Conservation (phyloP, 1,140 invertebrate species). For the Tetramorium simillimum region DNA sequence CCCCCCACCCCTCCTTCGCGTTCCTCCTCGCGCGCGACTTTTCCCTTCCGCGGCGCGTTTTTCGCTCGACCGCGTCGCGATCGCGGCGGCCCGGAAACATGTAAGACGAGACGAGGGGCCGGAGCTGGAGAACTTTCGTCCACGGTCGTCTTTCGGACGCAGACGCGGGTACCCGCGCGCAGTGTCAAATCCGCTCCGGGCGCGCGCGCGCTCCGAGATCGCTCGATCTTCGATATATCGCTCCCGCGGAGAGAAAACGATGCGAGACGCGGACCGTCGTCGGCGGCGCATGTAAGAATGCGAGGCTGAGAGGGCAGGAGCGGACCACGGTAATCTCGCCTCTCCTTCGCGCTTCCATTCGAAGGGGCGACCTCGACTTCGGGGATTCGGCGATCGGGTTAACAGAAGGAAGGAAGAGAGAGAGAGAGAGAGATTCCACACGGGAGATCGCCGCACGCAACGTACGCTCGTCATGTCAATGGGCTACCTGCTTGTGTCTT, state of each 20-base stretch:
- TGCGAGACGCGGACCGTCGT: slow-evolving; percentile 61
- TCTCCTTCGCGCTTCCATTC: slow-evolving; percentile 29
- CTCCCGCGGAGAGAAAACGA: slow-evolving; percentile 3
- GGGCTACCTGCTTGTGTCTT: slow-evolving; percentile 72
- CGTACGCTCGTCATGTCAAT: slow-evolving; percentile 59
- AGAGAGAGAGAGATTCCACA: slow-evolving; percentile 12
- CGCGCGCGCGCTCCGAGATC: slow-evolving; percentile 32
- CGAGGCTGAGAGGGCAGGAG: slow-evolving; percentile 51
- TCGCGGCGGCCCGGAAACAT: slow-evolving; percentile 55
- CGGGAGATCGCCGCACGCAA: slow-evolving; percentile 44
- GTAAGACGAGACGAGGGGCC: slow-evolving; percentile 54
- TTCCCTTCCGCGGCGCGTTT: not conserved
- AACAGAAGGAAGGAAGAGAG: slow-evolving; percentile 42
- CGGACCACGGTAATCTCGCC: slow-evolving; percentile 39
- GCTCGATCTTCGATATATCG: slow-evolving; percentile 24
- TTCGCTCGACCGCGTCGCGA: not conserved
- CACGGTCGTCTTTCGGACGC: not conserved
- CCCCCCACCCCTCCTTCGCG: too few species aligned
- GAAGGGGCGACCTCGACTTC: not conserved
- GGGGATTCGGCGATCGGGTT: slow-evolving; percentile 43
- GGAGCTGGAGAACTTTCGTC: slow-evolving; percentile 19
- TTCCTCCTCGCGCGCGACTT: too few species aligned
- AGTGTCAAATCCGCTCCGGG: slow-evolving; percentile 8
- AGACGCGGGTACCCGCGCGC: not conserved
- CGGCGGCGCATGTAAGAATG: slow-evolving; percentile 65